phyloP scores from a whole-genome alignment of 1,140 invertebrate species.

The Scylla paramamosain region DNA sequence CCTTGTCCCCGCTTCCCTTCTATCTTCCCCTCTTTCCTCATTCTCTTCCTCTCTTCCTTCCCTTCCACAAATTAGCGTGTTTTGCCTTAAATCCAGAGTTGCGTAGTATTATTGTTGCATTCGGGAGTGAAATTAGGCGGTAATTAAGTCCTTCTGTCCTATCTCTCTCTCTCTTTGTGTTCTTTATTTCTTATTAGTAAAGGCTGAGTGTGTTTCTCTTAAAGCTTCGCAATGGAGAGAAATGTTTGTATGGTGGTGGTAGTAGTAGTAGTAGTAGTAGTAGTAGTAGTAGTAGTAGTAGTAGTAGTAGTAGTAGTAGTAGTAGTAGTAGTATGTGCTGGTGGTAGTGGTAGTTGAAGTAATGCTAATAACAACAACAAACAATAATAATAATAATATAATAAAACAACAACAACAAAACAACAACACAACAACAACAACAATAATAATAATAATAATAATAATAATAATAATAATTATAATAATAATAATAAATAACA shows the following conservation, averaged over 20 bases:
- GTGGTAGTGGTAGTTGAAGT: neutral
- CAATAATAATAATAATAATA: neutral
- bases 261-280: neutral
- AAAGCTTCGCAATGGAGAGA: too few species aligned
- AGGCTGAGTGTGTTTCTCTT: neutral
- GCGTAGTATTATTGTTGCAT: too few species aligned
- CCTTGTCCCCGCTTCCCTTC: too few species aligned
- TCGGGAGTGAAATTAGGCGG: too few species aligned
- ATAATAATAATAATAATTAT: neutral
- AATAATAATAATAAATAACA: neutral
- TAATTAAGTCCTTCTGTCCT: neutral
- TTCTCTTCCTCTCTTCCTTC: neutral
- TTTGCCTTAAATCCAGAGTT: too few species aligned
- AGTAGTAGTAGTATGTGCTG: neutral
- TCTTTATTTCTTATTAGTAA: neutral
- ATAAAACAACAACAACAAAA: neutral
- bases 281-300: neutral
- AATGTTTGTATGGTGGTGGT: neutral
- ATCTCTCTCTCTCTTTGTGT: neutral
- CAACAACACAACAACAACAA: neutral
- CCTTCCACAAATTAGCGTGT: neutral
- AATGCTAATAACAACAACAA: neutral
- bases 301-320: constrained; percentile 1
- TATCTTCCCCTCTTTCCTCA: neutral
- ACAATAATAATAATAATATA: neutral